phyloP scores from a whole-genome alignment of 2,797 vertebrate species.

The Lerista edwardsae region DNA sequence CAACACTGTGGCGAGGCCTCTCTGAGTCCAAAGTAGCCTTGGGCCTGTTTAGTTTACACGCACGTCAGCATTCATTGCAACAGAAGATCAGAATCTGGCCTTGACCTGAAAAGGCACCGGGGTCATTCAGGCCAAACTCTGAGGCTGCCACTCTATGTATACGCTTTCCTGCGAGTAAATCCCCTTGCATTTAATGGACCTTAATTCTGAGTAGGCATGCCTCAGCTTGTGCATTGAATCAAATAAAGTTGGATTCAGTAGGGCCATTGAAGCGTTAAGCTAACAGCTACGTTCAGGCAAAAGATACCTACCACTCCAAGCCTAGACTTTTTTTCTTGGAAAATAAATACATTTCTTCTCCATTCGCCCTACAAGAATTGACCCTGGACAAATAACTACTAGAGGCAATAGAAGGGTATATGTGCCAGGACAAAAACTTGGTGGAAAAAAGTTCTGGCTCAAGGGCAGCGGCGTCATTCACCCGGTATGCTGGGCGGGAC shows the following conservation, averaged over 20 bases:
- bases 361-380: not conserved
- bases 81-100: not conserved
- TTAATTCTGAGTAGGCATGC: too few relatives aligned
- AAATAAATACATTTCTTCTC: too few relatives aligned
- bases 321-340: not conserved
- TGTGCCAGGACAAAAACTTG: not conserved
- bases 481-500: too few relatives aligned
- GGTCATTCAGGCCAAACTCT: not conserved
- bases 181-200: too few relatives aligned
- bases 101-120: not conserved
- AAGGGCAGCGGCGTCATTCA: too few relatives aligned
- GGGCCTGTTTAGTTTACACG: not conserved
- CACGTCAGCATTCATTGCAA: too few relatives aligned
- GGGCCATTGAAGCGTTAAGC: not conserved
- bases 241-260: not conserved
- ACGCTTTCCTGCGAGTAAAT: too few relatives aligned
- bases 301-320: not conserved
- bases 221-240: not conserved
- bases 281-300: not conserved
- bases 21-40: not conserved
- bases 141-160: too few relatives aligned
- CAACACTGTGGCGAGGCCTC: not conserved
- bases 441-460: too few relatives aligned
- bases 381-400: not conserved
- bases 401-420: not conserved